Evolutionary conservation across 1,140 invertebrate genomes (phyloP).

Genomic region (Neomicropteryx cornuta): DNA sequence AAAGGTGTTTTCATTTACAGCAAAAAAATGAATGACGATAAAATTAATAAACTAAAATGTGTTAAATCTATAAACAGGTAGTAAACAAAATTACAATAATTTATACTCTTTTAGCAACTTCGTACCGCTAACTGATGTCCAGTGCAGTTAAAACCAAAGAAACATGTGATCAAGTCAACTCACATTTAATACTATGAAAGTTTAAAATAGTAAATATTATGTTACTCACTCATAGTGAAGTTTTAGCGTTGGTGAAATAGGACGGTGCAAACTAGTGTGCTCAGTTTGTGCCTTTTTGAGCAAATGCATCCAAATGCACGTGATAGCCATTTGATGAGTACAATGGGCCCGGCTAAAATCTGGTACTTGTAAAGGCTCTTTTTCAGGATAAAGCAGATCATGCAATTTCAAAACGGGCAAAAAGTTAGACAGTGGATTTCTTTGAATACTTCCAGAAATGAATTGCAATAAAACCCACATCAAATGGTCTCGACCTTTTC

Average conservation of each 20-base stretch:
- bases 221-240: constrained; percentile 71
- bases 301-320: constrained; percentile 94
- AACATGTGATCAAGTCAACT: no score
- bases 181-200: constrained; percentile 8
- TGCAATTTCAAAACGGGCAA: constrained; percentile 84
- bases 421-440: constrained; percentile 84
- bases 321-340: constrained; percentile 86
- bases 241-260: constrained; percentile 73
- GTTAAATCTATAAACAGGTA: no score
- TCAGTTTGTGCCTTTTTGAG: constrained; percentile 85
- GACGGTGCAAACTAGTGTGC: constrained; percentile 62
- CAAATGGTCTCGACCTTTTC: constrained; percentile 84
- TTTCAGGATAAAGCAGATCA: constrained; percentile 87
- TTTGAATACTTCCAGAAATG: constrained; percentile 92
- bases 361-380: constrained; percentile 79
- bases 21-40: no score
- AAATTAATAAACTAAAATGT: no score
- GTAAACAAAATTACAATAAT: no score
- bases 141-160: no score
- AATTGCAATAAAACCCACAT: constrained; percentile 98
- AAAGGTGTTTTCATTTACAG: no score
- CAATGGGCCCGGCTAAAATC: constrained; percentile 78
- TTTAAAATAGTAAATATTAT: no score
- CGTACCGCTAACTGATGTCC: no score
- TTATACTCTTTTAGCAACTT: no score